Evolutionary conservation across 2,797 vertebrate species (phyloP).

Genomic region (Malurus splendens): DNA sequence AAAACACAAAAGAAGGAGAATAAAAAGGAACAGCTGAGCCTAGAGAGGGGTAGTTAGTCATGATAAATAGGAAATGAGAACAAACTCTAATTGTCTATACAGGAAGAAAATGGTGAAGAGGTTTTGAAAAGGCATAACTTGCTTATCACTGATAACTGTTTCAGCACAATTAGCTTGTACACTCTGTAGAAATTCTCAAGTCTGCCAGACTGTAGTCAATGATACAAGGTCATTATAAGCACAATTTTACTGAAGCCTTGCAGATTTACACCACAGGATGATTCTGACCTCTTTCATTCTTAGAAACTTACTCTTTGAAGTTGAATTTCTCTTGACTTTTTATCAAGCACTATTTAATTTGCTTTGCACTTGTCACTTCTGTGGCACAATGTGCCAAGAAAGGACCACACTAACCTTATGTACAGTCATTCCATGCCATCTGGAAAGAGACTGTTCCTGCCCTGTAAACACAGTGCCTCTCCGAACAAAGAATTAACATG

Average conservation of each 20-base stretch:
- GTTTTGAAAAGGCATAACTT: not conserved
- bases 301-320: not conserved
- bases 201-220: not conserved
- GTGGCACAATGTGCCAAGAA: not conserved
- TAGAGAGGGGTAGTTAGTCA: not conserved
- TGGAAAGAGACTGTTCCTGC: not conserved
- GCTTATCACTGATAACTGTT: not conserved
- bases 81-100: not conserved
- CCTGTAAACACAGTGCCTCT: not conserved
- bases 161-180: not conserved
- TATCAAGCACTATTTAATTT: not conserved
- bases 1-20: not conserved
- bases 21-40: constrained; percentile 25
- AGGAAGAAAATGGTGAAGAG: constrained; percentile 8
- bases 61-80: constrained; percentile 15
- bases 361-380: not conserved
- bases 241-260: not conserved
- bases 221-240: not conserved
- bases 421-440: not conserved
- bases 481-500: not conserved
- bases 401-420: not conserved
- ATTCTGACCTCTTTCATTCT: not conserved
- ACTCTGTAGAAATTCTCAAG: not conserved
- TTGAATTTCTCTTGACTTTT: not conserved
- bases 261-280: not conserved